These are phyloP conservation scores for Patella pellucida DNA, from an alignment of 2,888 invertebrate genomes.

Conservation along the genomic window DNA sequence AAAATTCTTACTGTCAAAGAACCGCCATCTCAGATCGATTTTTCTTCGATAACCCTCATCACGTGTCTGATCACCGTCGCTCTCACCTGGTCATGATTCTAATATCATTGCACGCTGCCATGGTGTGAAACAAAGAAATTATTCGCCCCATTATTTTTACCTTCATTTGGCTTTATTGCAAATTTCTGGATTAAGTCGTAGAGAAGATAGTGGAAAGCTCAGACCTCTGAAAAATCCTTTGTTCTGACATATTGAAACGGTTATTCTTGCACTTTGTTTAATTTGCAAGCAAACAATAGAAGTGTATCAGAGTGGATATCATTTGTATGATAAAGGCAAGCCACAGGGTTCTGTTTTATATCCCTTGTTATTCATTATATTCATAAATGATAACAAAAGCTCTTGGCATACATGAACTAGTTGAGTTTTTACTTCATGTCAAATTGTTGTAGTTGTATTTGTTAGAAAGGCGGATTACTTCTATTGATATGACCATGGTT, in stretches of 20 bases:
- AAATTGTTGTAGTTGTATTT: background rate
- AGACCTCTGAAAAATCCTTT: conserved; percentile 1
- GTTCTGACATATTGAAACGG: conserved; percentile 5
- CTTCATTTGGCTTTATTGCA: no score
- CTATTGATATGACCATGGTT: conserved; percentile 5
- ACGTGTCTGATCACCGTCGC: background rate
- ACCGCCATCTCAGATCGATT: background rate
- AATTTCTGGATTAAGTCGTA: no score
- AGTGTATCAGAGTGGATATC: conserved; percentile 1
- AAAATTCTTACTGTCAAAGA: background rate
- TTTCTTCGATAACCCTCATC: background rate
- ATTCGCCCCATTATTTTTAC: no score
- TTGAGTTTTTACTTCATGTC: conserved; percentile 1
- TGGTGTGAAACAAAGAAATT: no score
- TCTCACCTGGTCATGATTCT: conserved; percentile 5
- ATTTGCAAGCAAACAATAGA: background rate
- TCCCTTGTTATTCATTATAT: conserved; percentile 9
- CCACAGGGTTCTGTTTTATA: conserved; percentile 9
- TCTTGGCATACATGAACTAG: background rate
- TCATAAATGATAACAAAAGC: conserved; percentile 11
- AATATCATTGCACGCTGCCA: background rate
- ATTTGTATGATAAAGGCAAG: conserved; percentile 12
- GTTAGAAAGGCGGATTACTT: background rate
- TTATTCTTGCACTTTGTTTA: conserved; percentile 10
- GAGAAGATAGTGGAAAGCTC: no score